These are phyloP conservation scores for Polietes domitor DNA, from an alignment of 2,888 invertebrate species.

Conservation along the genomic window DNA sequence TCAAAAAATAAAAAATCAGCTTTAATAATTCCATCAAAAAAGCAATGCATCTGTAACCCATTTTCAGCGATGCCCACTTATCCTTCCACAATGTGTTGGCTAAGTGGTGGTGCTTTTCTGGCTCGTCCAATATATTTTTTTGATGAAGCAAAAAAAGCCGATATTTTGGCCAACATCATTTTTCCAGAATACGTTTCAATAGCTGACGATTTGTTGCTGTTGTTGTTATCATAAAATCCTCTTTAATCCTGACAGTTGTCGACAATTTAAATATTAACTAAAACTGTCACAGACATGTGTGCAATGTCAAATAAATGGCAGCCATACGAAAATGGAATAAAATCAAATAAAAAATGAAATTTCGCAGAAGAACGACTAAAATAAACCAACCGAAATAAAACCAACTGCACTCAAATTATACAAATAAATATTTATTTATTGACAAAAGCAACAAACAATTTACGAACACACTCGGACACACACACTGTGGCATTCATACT, in stretches of 20 bases:
- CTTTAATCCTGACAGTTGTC: slow-evolving; percentile 10
- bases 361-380: not conserved
- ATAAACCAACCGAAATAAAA: not conserved
- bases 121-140: no score
- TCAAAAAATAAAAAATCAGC: no score
- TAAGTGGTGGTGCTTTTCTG: no score
- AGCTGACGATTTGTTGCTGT: no score
- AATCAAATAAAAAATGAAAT: slow-evolving; percentile 25
- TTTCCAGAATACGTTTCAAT: not conserved
- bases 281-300: slow-evolving; percentile 48
- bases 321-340: not conserved
- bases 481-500: not conserved
- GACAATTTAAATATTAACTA: slow-evolving; percentile 39
- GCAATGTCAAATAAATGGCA: not conserved
- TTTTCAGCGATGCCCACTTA: no score
- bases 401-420: slow-evolving; percentile 40
- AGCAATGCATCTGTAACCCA: no score
- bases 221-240: slow-evolving; percentile 6
- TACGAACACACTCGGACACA: not conserved
- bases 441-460: slow-evolving; percentile 23
- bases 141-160: no score
- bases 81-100: no score
- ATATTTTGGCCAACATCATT: no score
- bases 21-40: no score
- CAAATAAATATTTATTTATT: slow-evolving; percentile 44